A percentile compares a stretch with the other conserved stretches of the same genome.
These are phyloP conservation scores for Peribatodes rhomboidaria DNA, from an alignment of 2,888 invertebrate species.

Conservation along the genomic window DNA sequence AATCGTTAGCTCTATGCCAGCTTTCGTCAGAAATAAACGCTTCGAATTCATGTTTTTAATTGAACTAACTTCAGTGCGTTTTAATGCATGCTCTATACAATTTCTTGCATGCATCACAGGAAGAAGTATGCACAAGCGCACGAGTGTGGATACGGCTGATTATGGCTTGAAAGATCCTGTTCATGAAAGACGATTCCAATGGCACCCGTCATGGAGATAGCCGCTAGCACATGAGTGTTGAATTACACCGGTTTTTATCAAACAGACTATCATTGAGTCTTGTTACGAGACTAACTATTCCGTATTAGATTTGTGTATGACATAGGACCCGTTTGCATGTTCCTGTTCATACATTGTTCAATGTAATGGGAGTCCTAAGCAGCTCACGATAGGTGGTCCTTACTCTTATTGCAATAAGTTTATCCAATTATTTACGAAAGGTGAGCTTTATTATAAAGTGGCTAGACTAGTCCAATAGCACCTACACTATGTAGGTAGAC, in stretches of 20 bases:
- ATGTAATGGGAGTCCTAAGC: not conserved
- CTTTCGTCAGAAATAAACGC: no score
- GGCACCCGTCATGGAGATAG: conserved; percentile 2
- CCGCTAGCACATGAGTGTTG: conserved; percentile 5
- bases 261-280: conserved; percentile 8
- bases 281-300: conserved; percentile 8
- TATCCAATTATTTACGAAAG: not conserved
- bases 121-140: not conserved
- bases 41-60: no score
- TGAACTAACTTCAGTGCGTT: not conserved
- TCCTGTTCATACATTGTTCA: conserved; percentile 1
- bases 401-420: not conserved
- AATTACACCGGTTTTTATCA: conserved; percentile 26
- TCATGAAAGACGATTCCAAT: conserved; percentile 26
- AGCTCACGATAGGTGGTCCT: not conserved
- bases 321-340: not conserved
- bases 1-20: no score
- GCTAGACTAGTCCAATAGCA: no score
- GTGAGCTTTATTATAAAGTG: conserved; percentile 2
- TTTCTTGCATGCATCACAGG: not conserved
- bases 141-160: not conserved
- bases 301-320: conserved; percentile 3
- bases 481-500: not conserved
- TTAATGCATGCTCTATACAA: no score
- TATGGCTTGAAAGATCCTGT: conserved; percentile 14